Conservation (phyloP, 1,140 invertebrate genomes). For the Anthonomus grandis region DNA sequence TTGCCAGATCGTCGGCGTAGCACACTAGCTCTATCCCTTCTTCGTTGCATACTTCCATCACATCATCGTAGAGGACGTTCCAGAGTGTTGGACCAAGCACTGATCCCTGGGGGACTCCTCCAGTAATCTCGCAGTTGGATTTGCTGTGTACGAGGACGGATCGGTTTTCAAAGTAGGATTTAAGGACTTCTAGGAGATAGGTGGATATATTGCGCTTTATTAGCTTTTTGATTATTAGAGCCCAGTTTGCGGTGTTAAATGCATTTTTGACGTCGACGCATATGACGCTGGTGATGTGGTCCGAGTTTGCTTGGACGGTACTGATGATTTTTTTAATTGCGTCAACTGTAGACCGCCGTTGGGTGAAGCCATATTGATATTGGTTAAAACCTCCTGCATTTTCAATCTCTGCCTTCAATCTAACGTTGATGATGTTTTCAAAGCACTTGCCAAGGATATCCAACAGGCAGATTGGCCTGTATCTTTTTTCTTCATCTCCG, state of each 20-base stretch:
- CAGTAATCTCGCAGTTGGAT: neutral
- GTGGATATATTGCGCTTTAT: neutral
- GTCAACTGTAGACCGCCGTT: conserved; percentile 27
- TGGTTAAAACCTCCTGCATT: conserved; percentile 15
- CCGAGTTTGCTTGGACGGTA: neutral
- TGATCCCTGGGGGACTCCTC: conserved; percentile 38
- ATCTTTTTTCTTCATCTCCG: conserved; percentile 1
- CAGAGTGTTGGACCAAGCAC: conserved; percentile 42
- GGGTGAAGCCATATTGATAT: conserved; percentile 29
- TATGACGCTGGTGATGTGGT: neutral
- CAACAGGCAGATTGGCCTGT: conserved; percentile 30
- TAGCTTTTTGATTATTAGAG: too few relatives aligned
- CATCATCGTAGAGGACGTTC: conserved; percentile 39
- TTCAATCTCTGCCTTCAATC: conserved; percentile 15
- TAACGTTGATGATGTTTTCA: conserved; percentile 22
- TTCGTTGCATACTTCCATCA: conserved; percentile 33
- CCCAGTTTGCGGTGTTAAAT: too few relatives aligned
- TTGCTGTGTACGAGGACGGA: neutral
- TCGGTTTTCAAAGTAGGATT: neutral
- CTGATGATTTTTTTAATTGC: conserved; percentile 12
- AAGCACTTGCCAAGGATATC: conserved; percentile 25
- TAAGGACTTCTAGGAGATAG: neutral
- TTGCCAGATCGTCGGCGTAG: conserved; percentile 40
- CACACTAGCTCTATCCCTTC: conserved; percentile 20
- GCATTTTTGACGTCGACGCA: neutral